Evolutionary conservation across 2,797 vertebrate species (phyloP).

Genomic region (Cryptoprocta ferox): DNA sequence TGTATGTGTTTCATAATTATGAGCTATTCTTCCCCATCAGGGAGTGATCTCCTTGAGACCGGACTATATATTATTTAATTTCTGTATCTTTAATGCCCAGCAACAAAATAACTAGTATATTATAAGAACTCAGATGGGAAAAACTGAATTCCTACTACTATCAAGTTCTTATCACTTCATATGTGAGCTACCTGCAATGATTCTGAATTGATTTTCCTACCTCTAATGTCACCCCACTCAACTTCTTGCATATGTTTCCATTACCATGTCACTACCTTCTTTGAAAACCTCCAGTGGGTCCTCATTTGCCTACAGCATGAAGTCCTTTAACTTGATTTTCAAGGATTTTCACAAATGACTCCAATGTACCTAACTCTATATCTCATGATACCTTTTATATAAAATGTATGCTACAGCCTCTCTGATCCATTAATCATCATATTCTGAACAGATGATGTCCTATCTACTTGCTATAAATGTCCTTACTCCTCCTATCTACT

Average conservation of each 20-base stretch:
- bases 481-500: neutral
- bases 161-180: neutral
- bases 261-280: neutral
- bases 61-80: neutral
- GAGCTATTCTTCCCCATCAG: neutral
- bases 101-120: neutral
- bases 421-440: neutral
- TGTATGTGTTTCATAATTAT: neutral
- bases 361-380: neutral
- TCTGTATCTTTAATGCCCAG: neutral
- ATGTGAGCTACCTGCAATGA: neutral
- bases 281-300: neutral
- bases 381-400: neutral
- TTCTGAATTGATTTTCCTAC: neutral
- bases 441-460: neutral
- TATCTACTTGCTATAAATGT: neutral
- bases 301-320: neutral
- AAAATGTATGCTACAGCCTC: neutral
- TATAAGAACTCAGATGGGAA: neutral
- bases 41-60: neutral
- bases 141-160: neutral
- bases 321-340: neutral
- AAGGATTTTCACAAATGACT: neutral
- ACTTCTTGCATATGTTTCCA: slow-evolving; percentile 21
- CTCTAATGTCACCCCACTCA: neutral